Conservation (phyloP, 53 echinoderm and acorn worm species). For the Echinarachnius parma region DNA sequence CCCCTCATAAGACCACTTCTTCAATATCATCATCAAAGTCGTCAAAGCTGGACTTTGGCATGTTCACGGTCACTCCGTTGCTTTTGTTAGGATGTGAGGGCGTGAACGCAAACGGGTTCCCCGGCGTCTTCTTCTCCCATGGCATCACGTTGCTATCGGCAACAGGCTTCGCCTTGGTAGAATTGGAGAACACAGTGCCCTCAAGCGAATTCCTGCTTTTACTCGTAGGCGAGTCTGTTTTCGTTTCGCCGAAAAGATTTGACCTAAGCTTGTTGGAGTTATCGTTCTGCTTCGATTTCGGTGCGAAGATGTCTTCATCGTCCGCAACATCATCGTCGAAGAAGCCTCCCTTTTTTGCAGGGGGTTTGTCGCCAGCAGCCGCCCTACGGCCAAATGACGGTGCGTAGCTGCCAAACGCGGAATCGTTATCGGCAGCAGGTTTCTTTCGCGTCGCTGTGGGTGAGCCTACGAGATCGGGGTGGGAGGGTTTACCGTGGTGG, state of each 20-base stretch:
- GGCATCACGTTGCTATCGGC: slow-evolving; percentile 59
- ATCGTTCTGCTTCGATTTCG: slow-evolving; percentile 31
- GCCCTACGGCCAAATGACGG: slow-evolving; percentile 67
- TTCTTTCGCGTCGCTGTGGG: slow-evolving; percentile 19
- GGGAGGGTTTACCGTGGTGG: slow-evolving; percentile 85
- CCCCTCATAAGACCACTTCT: slow-evolving; percentile 73
- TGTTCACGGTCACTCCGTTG: slow-evolving; percentile 19
- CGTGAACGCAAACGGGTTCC: slow-evolving; percentile 18
- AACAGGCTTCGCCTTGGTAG: slow-evolving; percentile 93
- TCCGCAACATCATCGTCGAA: slow-evolving; percentile 53
- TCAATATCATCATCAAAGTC: slow-evolving; percentile 88
- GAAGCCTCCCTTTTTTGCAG: slow-evolving; percentile 44
- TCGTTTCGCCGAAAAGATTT: slow-evolving; percentile 51
- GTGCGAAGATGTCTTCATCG: slow-evolving; percentile 44
- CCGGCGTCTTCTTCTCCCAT: slow-evolving; percentile 69
- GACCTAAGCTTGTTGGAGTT: slow-evolving; percentile 58
- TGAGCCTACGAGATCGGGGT: slow-evolving; percentile 50
- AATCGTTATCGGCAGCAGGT: slow-evolving; percentile 39
- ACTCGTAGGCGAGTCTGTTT: slow-evolving; percentile 24
- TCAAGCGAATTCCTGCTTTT: slow-evolving; percentile 51
- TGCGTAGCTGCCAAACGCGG: slow-evolving; percentile 83
- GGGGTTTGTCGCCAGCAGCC: slow-evolving; percentile 39
- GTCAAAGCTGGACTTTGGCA: slow-evolving; percentile 68
- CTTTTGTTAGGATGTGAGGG: slow-evolving; percentile 14
- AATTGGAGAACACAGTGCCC: slow-evolving; percentile 69